Base-by-base conservation (phyloP, 2,888 invertebrate genomes). In the Ethmia dodecea region DNA sequence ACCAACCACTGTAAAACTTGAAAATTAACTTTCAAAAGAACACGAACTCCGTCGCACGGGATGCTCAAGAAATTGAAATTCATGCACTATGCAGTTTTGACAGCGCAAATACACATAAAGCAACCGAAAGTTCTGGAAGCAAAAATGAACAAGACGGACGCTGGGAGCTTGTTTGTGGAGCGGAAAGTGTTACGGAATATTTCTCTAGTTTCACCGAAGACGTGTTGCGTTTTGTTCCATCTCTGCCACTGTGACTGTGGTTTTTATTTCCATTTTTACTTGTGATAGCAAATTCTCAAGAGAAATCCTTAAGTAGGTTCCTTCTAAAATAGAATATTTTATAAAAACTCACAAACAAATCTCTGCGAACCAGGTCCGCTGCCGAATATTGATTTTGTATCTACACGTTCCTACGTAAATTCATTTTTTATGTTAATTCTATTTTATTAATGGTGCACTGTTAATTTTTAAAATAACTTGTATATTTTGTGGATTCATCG, bases 31-130 rank as follows among this genome's bases (percentile, higher is more conserved):
- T 18, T 16, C 12, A 25, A 29, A 28, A 35, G 26, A 35, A 32
- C 25, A 4, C 24, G n/a, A 38, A 38, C 36, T 38, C 20, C 30
- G 18, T 28, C 14, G 13, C 24, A 29, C 31, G 26, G 35, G 33
- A 28, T 41, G 42, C 33, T 13, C 35, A 15, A 29, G 40, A 39
- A 44, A 47, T 43, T 44, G 45, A 39, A 46, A 49, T 45, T 49
- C 45, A 42, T 46, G 40, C 32, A 33, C 27, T 39, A 34, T 42
- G 40, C 40, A 45, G 45, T 43, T 45, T 47, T 43, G 45, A 45
- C 45, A 41, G 45, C 25, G 31, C 18, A 6, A 18, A 18, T 35
- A 31, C n/a, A 25, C 24, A 26, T 13, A 13, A 38, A 36, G 35
- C 30, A 32, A 38, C 26, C 26, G 33, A 43, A 45, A 36, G 43